Percentiles rank a stretch among this genome's conserved stretches.
phyloP scores from a whole-genome alignment of 2,888 invertebrate genomes.

The Phoenoteleia sp. region DNA sequence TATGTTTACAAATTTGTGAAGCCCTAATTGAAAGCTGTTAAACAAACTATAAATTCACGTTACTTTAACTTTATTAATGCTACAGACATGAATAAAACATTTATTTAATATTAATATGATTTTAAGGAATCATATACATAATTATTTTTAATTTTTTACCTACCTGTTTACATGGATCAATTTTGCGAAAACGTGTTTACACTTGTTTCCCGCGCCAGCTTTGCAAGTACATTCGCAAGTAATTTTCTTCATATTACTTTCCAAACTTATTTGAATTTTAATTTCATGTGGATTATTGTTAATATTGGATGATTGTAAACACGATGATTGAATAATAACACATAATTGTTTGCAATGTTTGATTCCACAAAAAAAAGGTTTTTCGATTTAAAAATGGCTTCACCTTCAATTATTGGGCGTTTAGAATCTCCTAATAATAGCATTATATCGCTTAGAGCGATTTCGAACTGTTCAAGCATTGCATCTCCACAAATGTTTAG shows the following conservation, averaged over 20 bases:
- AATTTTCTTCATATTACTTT: background rate
- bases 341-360: too few species aligned
- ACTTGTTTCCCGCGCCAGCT: conserved; percentile 14
- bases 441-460: background rate
- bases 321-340: conserved; percentile 2
- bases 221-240: conserved; percentile 5
- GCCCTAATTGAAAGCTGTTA: too few species aligned
- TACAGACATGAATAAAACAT: too few species aligned
- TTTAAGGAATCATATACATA: too few species aligned
- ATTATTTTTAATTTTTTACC: background rate
- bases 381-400: background rate
- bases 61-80: too few species aligned
- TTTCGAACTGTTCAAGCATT: too few species aligned
- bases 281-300: background rate
- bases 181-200: conserved; percentile 7
- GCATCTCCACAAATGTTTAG: too few species aligned
- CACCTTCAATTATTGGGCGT: background rate
- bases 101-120: too few species aligned
- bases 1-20: too few species aligned
- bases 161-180: background rate
- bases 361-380: conserved; percentile 10
- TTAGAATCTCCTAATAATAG: background rate
- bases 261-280: background rate
- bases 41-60: too few species aligned
- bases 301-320: conserved; percentile 8